These are phyloP conservation scores for Probaryconus sp. DNA, from an alignment of 1,140 invertebrate species.

Conservation along the genomic window DNA sequence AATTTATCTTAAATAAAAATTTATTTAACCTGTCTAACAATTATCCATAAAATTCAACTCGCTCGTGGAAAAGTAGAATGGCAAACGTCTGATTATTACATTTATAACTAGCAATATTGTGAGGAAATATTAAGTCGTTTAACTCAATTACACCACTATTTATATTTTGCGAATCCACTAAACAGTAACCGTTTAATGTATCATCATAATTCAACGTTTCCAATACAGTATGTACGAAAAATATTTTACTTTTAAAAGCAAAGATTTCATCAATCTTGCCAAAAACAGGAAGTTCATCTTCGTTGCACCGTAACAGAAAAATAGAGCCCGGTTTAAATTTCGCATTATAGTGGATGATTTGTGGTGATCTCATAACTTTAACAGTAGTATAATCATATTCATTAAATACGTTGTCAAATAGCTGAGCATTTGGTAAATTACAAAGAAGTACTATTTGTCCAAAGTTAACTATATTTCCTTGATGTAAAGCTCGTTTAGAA, in stretches of 20 bases:
- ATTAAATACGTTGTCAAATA: too few species aligned
- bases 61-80: slow-evolving; percentile 6
- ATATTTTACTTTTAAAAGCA: not conserved
- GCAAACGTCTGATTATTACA: slow-evolving; percentile 1
- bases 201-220: not conserved
- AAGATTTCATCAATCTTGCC: slow-evolving; percentile 4
- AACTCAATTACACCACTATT: not conserved
- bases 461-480: slow-evolving; percentile 35
- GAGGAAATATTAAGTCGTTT: not conserved
- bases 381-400: too few species aligned
- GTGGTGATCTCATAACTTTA: slow-evolving; percentile 5
- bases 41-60: slow-evolving; percentile 5
- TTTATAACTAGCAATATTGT: slow-evolving; percentile 6
- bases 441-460: not conserved
- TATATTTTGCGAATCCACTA: not conserved
- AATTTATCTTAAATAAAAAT: too few species aligned
- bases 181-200: slow-evolving; percentile 1
- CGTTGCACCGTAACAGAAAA: not conserved
- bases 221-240: not conserved
- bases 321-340: not conserved
- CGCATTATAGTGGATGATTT: not conserved
- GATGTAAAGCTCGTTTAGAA: slow-evolving; percentile 43
- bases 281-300: slow-evolving; percentile 3
- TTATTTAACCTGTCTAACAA: too few species aligned
- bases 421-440: slow-evolving; percentile 13